phyloP scores from a whole-genome alignment of 1,140 invertebrate species.

The Drosophila suzukii region DNA sequence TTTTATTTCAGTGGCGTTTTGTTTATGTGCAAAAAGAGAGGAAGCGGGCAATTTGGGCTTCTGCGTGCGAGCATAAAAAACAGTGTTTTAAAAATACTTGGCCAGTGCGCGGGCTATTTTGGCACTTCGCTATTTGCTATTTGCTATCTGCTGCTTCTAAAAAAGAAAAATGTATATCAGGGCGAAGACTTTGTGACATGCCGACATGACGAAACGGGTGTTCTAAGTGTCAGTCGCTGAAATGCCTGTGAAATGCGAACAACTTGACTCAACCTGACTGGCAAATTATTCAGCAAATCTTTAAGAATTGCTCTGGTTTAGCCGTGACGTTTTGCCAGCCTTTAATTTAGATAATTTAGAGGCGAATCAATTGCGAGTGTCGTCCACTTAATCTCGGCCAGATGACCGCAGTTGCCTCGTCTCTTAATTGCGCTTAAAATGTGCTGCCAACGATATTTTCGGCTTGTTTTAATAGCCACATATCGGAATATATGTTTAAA shows the following conservation, averaged over 20 bases:
- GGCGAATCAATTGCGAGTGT: conserved; percentile 53
- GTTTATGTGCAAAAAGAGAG: conserved; percentile 61
- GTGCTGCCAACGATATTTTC: conserved; percentile 62
- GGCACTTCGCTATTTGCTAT: conserved; percentile 35
- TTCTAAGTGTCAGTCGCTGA: conserved; percentile 77
- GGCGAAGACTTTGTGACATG: conserved; percentile 66
- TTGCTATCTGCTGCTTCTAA: conserved; percentile 42
- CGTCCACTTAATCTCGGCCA: conserved; percentile 71
- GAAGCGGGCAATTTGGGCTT: conserved; percentile 57
- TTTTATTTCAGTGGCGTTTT: conserved; percentile 57
- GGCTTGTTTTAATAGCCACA: conserved; percentile 52
- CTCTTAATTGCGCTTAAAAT: conserved; percentile 77
- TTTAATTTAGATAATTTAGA: conserved; percentile 47
- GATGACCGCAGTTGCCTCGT: conserved; percentile 48
- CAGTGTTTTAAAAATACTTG: conserved; percentile 76
- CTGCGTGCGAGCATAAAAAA: conserved; percentile 63
- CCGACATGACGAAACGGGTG: conserved; percentile 75
- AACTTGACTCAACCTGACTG: conserved; percentile 73
- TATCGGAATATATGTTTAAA: conserved; percentile 51
- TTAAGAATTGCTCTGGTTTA: conserved; percentile 10
- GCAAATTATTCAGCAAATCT: conserved; percentile 57
- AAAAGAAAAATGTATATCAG: conserved; percentile 47
- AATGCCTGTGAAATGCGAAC: conserved; percentile 71
- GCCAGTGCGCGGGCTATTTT: conserved; percentile 39
- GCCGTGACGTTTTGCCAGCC: conserved; percentile 27